These are phyloP conservation scores for Temnothorax unifasciatus DNA, from an alignment of 2,888 invertebrate genomes.

Conservation along the genomic window DNA sequence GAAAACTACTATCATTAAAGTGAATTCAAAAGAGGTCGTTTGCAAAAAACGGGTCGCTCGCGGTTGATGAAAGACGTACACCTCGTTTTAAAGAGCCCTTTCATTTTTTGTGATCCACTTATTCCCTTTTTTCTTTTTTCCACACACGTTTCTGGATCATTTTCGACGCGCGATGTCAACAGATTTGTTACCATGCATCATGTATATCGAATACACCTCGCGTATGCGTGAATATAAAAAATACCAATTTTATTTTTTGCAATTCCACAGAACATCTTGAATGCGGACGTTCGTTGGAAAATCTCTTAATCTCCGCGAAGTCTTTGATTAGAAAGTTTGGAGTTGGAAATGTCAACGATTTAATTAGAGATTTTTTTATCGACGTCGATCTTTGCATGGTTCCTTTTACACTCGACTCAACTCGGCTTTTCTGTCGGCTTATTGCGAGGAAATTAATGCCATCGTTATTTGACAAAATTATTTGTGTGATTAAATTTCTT, in stretches of 20 bases:
- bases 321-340: slow-evolving; percentile 3
- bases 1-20: slow-evolving; percentile 56
- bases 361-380: slow-evolving; percentile 18
- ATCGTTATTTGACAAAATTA: slow-evolving; percentile 10
- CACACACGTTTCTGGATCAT: not conserved
- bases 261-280: not conserved
- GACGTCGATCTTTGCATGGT: slow-evolving; percentile 1
- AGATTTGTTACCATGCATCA: too few relatives aligned
- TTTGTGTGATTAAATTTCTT: slow-evolving; percentile 43
- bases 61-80: slow-evolving; percentile 34
- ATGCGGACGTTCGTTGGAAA: not conserved
- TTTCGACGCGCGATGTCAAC: not conserved
- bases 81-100: slow-evolving; percentile 28
- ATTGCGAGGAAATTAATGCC: slow-evolving; percentile 1
- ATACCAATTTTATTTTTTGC: not conserved
- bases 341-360: not conserved
- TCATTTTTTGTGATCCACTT: slow-evolving; percentile 24
- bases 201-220: not conserved
- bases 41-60: not conserved
- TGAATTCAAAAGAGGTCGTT: slow-evolving; percentile 38
- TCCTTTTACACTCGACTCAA: slow-evolving; percentile 3
- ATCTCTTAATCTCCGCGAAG: slow-evolving; percentile 31
- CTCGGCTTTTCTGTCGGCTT: not conserved
- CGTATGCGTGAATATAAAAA: not conserved
- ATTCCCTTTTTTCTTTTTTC: not conserved